Base-by-base conservation (phyloP, 2,888 invertebrate species). In the Tachystola acroxantha region DNA sequence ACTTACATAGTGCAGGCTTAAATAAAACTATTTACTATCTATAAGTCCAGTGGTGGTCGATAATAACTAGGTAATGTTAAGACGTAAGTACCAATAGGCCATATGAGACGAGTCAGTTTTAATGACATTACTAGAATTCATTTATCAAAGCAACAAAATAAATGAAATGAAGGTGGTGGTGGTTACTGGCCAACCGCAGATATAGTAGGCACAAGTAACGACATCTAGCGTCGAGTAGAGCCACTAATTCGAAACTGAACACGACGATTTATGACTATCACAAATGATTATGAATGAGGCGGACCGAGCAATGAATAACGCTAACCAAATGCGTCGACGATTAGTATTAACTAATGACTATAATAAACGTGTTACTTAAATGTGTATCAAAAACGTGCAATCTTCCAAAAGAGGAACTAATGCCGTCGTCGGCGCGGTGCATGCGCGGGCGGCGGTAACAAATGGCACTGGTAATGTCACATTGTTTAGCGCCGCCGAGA, bases 391-490 rank as follows among this genome's bases (percentile, higher is more conserved):
- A 32, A 22, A 20, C 1, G n/a, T 30, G 12, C 10, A 12, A 33
- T 20, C 22, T 22, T 31, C 24, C 22, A 10, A 31, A 31, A 31
- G 33, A 38, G 36, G 36, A 36, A 30, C 36, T 45, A 35, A 36
- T 34, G 40, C 31, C 34, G 42, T 43, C 36, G 24, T 30, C 35
- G 20, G 10, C 32, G 10, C 32, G 42, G 32, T 39, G 36, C 19
- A 36, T 64, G 69, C 67, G 77, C 62, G 27, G 27, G 79, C 68
- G 73, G 59, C 55, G 47, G 42, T 65, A 60, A 66, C 58, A 54
- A 63, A 63, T 67, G 58, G 59, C 27, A 27, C 54, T 62, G 64
- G 63, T 72, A 71, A 74, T 76, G 72, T 72, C 66, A 70, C 69
- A 77, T 79, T 79, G 75, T 79, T 70, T 68, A 67, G 63, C 65